Evolutionary conservation across 1,140 invertebrate species (phyloP), one percentile per base, ranked within the genome.

Genomic region (Teleogryllus occipitalis): DNA sequence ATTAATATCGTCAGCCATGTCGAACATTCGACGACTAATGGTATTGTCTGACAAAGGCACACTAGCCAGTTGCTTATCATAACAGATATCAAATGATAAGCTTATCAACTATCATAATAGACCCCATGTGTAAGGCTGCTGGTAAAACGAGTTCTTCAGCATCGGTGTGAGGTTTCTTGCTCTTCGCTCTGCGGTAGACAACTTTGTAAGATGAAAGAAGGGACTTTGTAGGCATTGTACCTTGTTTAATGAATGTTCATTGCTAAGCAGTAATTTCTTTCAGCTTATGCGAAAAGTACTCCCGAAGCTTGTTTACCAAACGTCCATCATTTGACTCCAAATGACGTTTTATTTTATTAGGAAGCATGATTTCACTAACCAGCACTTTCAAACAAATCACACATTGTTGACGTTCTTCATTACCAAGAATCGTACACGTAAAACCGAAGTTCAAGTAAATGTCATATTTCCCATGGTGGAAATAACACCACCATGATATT

Each of bases 131-230:
- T 78, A 82, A 79, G 76, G 81, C 79, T 74, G 81, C 82, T 81
- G 82, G 81, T 77, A 83, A 80, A 77, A 83, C 76, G 73, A 83
- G 78, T 47, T 82, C 77, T 65, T 83, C 82, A 48, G 80, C 82
- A 81, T 82, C 81, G 48, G 80, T 83, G 79, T 82, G 81, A 80
- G 80, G 80, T 81, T 83, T 82, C 77, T 76, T 82, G 76, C 76
- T 77, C 80, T 80, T 81, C 47, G 82, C 79, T 15, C 82, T 82
- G 22, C 10, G n/a, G 75, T 75, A 75, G 27, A 21, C 75, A 75
- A 75, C 75, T 14, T 75, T 75, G 27, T 75, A 75, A 39, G 27
- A 75, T 75, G 18, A 75, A 21, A 75, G 27, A 39, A 75, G 75
- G 22, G 75, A 10, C 27, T 75, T 75, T 21, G 18, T 75, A 22